Percentiles rank a stretch among this genome's conserved stretches.
These are phyloP conservation scores for Lasioglossum oenotherae DNA, from an alignment of 2,888 invertebrate species.

Conservation along the genomic window DNA sequence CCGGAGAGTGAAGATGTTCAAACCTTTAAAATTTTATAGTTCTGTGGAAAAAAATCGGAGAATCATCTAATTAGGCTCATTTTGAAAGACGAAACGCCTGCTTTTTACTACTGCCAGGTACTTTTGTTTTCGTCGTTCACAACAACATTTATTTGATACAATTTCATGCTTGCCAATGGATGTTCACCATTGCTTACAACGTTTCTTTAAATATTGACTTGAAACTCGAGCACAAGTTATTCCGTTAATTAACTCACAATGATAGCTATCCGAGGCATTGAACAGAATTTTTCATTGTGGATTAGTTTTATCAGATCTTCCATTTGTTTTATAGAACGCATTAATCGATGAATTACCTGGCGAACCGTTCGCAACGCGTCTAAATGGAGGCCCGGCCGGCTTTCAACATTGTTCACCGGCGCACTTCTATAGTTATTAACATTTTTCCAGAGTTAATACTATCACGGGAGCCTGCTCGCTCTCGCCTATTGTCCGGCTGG, in stretches of 20 bases:
- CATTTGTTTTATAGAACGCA: background rate
- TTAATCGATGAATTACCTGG: background rate
- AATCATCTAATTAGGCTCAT: background rate
- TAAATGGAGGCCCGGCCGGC: background rate
- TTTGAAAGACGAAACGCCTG: background rate
- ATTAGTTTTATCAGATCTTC: background rate
- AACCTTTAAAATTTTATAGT: too few relatives aligned
- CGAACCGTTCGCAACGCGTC: background rate
- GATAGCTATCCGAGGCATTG: background rate
- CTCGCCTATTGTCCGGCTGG: slow-evolving; percentile 11
- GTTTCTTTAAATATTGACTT: background rate
- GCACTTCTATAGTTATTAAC: slow-evolving; percentile 11
- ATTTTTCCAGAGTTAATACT: slow-evolving; percentile 13
- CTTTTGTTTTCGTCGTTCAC: background rate
- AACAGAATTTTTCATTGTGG: background rate
- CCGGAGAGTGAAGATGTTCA: too few relatives aligned
- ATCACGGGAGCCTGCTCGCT: background rate
- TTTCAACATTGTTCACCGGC: slow-evolving; percentile 6
- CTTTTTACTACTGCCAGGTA: background rate
- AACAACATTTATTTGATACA: background rate
- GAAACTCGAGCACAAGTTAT: background rate
- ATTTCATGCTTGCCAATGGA: background rate
- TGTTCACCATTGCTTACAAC: background rate
- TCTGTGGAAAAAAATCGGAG: background rate
- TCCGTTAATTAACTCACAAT: background rate